These are phyloP conservation scores for Desoria tigrina DNA, from an alignment of 2,888 invertebrate species.

Conservation along the genomic window DNA sequence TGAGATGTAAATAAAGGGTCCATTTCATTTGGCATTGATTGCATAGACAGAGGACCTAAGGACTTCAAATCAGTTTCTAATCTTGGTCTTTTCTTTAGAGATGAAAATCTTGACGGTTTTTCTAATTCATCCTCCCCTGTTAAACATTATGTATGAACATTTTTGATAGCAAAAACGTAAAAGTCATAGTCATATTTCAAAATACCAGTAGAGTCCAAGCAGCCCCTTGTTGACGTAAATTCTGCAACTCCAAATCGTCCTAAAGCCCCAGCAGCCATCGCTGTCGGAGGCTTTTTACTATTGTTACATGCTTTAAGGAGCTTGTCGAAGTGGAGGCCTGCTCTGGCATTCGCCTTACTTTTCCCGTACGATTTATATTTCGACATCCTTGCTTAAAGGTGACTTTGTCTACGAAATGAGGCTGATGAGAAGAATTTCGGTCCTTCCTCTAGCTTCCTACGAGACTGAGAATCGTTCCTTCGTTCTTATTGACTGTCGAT, in stretches of 20 bases:
- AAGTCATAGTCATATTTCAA: background rate
- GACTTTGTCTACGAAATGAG: too few relatives aligned
- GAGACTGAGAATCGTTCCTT: too few relatives aligned
- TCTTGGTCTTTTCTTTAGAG: slow-evolving; percentile 44
- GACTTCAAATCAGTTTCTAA: slow-evolving; percentile 24
- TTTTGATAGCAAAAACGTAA: too few relatives aligned
- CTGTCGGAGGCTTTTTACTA: slow-evolving; percentile 64
- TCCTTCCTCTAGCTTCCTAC: too few relatives aligned
- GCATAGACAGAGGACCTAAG: slow-evolving; percentile 11
- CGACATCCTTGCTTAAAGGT: slow-evolving; percentile 43
- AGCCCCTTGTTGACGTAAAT: slow-evolving; percentile 79
- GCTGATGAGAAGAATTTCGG: too few relatives aligned
- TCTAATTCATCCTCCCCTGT: slow-evolving; percentile 25
- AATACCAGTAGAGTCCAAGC: slow-evolving; percentile 63
- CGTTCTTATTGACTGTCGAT: too few relatives aligned
- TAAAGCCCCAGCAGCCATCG: slow-evolving; percentile 84
- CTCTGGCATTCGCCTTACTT: slow-evolving; percentile 46
- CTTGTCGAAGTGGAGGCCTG: slow-evolving; percentile 65
- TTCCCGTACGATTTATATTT: slow-evolving; percentile 48
- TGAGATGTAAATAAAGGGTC: slow-evolving; percentile 22
- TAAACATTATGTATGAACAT: background rate
- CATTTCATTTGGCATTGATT: background rate
- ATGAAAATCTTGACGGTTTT: slow-evolving; percentile 38
- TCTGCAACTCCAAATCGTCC: slow-evolving; percentile 94
- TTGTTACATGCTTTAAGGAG: slow-evolving; percentile 76